Conservation (phyloP, 2,113 vertebrate genomes). For the Bubo bubo region DNA sequence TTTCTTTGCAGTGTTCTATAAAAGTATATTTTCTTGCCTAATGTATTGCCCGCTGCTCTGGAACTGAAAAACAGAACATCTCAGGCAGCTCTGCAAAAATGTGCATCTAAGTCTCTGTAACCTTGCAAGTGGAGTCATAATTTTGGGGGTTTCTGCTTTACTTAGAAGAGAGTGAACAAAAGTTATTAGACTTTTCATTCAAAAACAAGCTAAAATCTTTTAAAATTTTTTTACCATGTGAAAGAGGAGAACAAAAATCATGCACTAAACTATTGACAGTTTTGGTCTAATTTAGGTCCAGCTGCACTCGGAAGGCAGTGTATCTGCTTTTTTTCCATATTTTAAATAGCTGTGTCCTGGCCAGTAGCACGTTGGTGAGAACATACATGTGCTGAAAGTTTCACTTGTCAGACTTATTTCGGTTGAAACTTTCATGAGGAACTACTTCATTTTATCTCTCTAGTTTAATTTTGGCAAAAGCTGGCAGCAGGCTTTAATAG, state of each 20-base stretch:
- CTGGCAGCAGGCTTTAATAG: background rate
- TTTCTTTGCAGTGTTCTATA: background rate
- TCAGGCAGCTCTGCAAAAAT: background rate
- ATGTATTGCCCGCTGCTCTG: accelerated
- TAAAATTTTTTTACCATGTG: background rate
- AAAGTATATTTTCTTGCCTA: background rate
- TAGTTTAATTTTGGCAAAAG: background rate
- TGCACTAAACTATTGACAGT: accelerated
- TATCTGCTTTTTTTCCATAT: accelerated
- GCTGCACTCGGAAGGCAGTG: background rate
- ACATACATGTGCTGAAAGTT: background rate
- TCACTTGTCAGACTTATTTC: background rate
- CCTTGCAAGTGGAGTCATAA: background rate
- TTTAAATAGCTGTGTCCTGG: background rate
- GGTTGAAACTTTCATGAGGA: background rate
- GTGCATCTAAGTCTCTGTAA: background rate
- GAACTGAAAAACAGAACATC: background rate
- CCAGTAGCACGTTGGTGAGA: background rate
- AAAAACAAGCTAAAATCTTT: background rate
- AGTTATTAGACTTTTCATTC: background rate
- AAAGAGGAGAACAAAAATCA: background rate
- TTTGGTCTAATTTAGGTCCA: background rate
- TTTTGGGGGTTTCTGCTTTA: background rate
- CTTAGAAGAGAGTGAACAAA: background rate
- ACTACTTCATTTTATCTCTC: background rate